These are phyloP conservation scores for Augochlora pura DNA, from an alignment of 1,140 invertebrate genomes.

Conservation along the genomic window DNA sequence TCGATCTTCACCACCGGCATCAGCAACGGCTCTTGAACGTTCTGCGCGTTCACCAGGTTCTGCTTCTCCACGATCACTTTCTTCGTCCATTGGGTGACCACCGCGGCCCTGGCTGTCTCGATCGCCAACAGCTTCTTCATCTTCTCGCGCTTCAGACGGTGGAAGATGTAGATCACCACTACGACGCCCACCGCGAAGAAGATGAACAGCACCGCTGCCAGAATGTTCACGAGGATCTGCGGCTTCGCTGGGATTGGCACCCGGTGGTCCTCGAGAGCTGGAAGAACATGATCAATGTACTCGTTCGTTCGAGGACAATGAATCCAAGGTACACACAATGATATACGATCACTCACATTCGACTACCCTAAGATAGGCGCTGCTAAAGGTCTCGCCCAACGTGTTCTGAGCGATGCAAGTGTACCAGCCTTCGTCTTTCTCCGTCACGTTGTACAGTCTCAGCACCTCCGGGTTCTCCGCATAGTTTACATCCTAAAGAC, in stretches of 20 bases:
- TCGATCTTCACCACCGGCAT: constrained; percentile 93
- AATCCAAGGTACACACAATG: too few relatives aligned
- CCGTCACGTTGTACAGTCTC: constrained; percentile 90
- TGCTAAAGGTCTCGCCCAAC: constrained; percentile 88
- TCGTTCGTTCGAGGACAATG: too few relatives aligned
- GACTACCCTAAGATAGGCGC: constrained; percentile 91
- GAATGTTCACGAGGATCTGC: constrained; percentile 82
- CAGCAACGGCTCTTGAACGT: constrained; percentile 84
- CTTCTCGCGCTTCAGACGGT: constrained; percentile 83
- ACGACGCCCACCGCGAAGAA: constrained; percentile 83
- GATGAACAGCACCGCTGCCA: constrained; percentile 82
- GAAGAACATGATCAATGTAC: not conserved
- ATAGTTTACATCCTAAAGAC: constrained; percentile 60
- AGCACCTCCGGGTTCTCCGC: constrained; percentile 85
- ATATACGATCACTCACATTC: constrained; percentile 83
- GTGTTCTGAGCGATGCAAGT: constrained; percentile 93
- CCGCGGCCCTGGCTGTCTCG: constrained; percentile 87
- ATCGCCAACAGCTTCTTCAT: constrained; percentile 89
- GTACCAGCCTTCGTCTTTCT: constrained; percentile 95
- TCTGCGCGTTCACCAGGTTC: constrained; percentile 82
- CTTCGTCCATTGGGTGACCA: constrained; percentile 92
- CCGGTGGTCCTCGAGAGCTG: constrained; percentile 73
- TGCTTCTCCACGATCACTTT: constrained; percentile 93
- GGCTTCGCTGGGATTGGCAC: constrained; percentile 78
- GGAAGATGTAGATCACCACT: constrained; percentile 80